Base-by-base conservation (phyloP, 2,797 vertebrate genomes). In the Tiaroga cobitis region DNA sequence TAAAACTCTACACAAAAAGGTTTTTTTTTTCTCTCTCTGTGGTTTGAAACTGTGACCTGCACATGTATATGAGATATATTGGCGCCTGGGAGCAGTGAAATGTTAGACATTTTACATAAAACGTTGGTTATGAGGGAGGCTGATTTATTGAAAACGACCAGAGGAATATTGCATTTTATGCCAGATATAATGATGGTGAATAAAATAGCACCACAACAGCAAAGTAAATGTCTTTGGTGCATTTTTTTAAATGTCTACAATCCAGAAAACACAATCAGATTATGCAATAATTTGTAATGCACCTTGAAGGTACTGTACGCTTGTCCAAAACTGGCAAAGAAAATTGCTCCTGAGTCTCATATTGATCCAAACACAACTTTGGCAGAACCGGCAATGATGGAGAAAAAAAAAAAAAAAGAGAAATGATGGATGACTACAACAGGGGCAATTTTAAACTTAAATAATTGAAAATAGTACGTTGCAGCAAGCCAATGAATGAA, bases 321-420 rank as follows among this genome's bases (percentile, higher is more conserved):
- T 59, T n/a, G 29, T 59, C 73, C n/a, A 18, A 82, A 61, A 32
- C 13, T 49, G 72, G 41, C 13, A 85, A 78, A 86, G 76, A 69
- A 72, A 61, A 89, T 88, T 90, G 2, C 29, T 81, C 43, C 41
- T 1, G 74, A 87, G 83, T 84, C 77, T 76, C 63, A 70, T 80
- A 87, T 84, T 73, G 84, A 90, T 86, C 87, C 85, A 87, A 84
- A 84, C 77, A 82, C 79, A 87, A 86, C 84, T 86, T 82, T 85
- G 72, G 83, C 85, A 80, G 86, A 26, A 24, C 56, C 29, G 5
- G 41, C 39, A 46, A 80, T 83, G 61, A 86, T 43, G 18, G 43
- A 68, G 39, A 11, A 4, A 1, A 2, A 37, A 37, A 32, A 65
- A 77, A 41, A 70, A 16, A 56, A 7, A 37, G 11, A 61, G 24